Evolutionary conservation across 1,140 invertebrate species (phyloP), one percentile per base, ranked within the genome.

Genomic region (Epicauta chinensis): DNA sequence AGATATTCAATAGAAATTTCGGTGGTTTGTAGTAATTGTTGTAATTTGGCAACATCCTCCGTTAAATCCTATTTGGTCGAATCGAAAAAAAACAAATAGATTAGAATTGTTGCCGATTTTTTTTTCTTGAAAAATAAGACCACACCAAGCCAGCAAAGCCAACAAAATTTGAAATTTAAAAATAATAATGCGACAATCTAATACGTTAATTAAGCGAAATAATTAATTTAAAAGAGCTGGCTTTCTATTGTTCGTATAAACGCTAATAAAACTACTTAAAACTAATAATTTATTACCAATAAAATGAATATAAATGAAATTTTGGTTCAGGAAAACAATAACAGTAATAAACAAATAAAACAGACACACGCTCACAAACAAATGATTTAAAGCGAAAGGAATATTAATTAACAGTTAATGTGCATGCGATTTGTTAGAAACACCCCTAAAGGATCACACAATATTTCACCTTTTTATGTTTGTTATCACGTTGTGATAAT

Each of bases 31-130:
- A 87, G 72, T 60, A 79, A 78, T 64, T 76, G 70, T 55, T 81
- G 77, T 55, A 88, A 73, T 67, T 76, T 75, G 62, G 80, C 77
- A 62, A 88, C 73, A 63, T 83, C 79, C 67, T 77, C 78, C 70
- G 77, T 75, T 59, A 84, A 73, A 61, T 81, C 81, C 85, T 87
- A 77, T 5, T 23, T 23, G n/a, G n/a, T n/a, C 59, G 72, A 72
- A 61, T 46, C 16, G 31, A 23, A 36, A 37, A 38, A 38, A 17
- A 37, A 37, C 32, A 16, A 37, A 17, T 17, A 37, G 16, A 16
- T 14, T 29, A 23, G 38, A 34, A 47, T 47, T 12, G 23, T 4
- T 12, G 36, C 5, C 13, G 15, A 43, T 23, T 43, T 12, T 23
- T 23, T 1, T 7, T 23, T 23, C 23, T 5, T 5, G 0, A 23